Conservation (phyloP, 2,113 vertebrate species). For the Chaetura pelagica region DNA sequence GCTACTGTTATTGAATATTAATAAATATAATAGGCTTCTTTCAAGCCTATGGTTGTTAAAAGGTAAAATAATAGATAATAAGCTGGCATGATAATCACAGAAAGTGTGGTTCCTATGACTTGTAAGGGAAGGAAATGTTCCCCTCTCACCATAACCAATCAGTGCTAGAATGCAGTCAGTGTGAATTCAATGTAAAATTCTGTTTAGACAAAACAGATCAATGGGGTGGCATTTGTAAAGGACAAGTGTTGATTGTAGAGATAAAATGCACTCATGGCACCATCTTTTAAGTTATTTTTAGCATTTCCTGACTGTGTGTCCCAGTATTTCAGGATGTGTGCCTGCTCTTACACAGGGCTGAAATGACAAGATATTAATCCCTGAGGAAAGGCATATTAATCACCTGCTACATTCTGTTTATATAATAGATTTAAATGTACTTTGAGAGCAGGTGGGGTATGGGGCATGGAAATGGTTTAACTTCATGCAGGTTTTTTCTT, state of each 20-base stretch:
- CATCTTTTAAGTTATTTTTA: background rate
- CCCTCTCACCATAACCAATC: background rate
- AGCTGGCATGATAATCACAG: background rate
- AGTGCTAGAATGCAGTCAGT: background rate
- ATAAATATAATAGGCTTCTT: background rate
- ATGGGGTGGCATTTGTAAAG: conserved; percentile 34
- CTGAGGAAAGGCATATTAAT: conserved; percentile 21
- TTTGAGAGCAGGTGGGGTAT: background rate
- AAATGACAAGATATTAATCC: conserved; percentile 40
- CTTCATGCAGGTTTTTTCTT: background rate
- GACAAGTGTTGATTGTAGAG: background rate
- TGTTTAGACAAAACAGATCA: background rate
- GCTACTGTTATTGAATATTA: background rate
- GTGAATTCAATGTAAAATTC: background rate
- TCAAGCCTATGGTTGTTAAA: background rate
- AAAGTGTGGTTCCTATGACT: background rate
- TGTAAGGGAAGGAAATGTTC: background rate
- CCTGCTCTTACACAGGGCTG: background rate
- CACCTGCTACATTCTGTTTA: conserved; percentile 25
- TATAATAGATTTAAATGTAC: conserved; percentile 20
- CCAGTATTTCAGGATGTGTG: background rate
- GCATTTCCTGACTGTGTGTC: background rate
- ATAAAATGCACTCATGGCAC: background rate
- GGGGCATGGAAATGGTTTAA: background rate
- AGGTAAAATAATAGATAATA: background rate